Conservation (phyloP, 2,113 vertebrate genomes). For the Chitala chitala region DNA sequence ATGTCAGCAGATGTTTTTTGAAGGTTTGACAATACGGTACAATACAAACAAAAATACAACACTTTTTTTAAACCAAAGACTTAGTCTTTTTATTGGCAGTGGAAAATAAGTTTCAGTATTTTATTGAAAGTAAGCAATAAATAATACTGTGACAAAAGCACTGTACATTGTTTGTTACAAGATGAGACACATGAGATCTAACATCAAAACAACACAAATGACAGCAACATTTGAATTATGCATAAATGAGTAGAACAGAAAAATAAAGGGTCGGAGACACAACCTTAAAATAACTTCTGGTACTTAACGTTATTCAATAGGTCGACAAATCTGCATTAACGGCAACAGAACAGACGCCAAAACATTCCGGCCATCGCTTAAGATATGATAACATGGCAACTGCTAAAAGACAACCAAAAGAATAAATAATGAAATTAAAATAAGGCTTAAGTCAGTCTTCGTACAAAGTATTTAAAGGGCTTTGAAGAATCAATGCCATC, state of each 20-base stretch:
- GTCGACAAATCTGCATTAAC: constrained; percentile 44
- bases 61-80: constrained; percentile 34
- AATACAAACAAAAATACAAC: too few relatives aligned
- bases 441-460: constrained; percentile 79
- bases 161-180: constrained; percentile 97
- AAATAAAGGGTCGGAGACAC: constrained; percentile 61
- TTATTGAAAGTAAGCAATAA: constrained; percentile 99
- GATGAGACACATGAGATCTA: constrained; percentile 70
- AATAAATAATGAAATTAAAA: constrained; percentile 59
- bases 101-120: constrained; percentile 91
- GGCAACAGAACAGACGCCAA: constrained; percentile 40
- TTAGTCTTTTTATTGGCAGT: constrained; percentile 74
- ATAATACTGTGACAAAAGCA: constrained; percentile 99
- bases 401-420: constrained; percentile 41
- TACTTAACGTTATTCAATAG: constrained; percentile 20
- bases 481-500: constrained; percentile 43
- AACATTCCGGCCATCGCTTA: constrained; percentile 40
- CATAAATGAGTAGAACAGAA: constrained; percentile 56
- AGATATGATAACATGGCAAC: constrained; percentile 47
- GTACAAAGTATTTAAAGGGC: constrained; percentile 40
- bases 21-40: too few relatives aligned
- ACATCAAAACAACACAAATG: constrained; percentile 65
- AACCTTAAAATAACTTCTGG: constrained; percentile 43
- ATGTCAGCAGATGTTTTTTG: too few relatives aligned
- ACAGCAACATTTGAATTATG: constrained; percentile 72